Evolutionary conservation across 2,888 invertebrate species (phyloP), one percentile per base, ranked within the genome.

Genomic region (Piscicola geometra): DNA sequence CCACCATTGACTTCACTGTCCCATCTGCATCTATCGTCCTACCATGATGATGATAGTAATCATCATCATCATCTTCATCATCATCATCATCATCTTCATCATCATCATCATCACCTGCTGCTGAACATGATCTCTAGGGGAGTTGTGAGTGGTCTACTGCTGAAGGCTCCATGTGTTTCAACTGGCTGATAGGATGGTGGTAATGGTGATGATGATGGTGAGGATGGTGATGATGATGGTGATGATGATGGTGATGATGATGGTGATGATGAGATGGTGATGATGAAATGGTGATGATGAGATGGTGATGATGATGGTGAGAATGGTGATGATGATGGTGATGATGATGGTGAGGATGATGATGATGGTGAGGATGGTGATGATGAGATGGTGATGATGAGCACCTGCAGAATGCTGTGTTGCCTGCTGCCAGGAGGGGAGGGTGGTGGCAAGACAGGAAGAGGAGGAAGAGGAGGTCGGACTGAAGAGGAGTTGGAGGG

Each of bases 21-120:
- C 77, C 77, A 32, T 77, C 77, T n/a, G 77, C 71, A 76, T 71
- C 56, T 33, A 77, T 71, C 5, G 75, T 70, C 28, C 77, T 69
- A 66, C 71, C 75, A 30, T 56, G 5, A 25, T 18, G 5, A 56
- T 18, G 5, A 25, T 56, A 56, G 5, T 56, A 56, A 56, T 25
- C 3, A 56, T 56, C 18, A 60, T 56, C 9, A 25, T 56, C 3
- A 56, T 25, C 9, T 18, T 18, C n/a, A 56, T 56, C n/a, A 56
- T 25, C n/a, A 18, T 25, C n/a, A 25, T 56, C n/a, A 56, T 56
- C 5, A 25, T 56, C n/a, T 15, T 56, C n/a, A 56, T 25, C n/a
- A 56, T 25, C n/a, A 56, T 25, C 5, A 56, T 56, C 5, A 18
- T 25, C n/a, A 56, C 60, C 60, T 56, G 25, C 60, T 56, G n/a